A percentile compares a stretch with the other conserved stretches of the same genome.
phyloP scores from a whole-genome alignment of 92 coral and sea anemone genomes.

The Porites rus region DNA sequence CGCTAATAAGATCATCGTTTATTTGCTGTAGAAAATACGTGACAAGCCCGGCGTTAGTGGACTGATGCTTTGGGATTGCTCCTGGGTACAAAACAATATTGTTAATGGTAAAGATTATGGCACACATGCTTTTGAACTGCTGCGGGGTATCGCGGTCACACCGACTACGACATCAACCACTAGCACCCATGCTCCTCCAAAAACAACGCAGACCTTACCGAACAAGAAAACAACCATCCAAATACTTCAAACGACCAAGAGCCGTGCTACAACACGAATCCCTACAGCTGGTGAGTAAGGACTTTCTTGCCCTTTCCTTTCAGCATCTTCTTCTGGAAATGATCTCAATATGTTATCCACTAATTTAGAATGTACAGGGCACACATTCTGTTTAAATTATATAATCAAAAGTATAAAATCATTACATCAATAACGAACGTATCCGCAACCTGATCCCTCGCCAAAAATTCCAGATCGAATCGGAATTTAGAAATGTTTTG shows the following conservation, averaged over 20 bases:
- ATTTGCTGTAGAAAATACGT: conserved; percentile 67
- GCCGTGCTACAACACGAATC: neutral
- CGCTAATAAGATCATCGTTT: neutral
- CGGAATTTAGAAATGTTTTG: too few relatives aligned
- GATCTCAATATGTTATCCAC: too few relatives aligned
- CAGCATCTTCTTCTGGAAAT: too few relatives aligned
- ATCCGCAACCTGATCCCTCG: too few relatives aligned
- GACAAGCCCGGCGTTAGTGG: conserved; percentile 87
- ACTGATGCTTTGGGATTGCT: conserved; percentile 89
- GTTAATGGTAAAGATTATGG: conserved; percentile 79
- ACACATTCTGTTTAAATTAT: too few relatives aligned
- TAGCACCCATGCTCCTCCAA: conserved; percentile 47
- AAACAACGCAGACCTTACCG: conserved; percentile 21
- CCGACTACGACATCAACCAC: conserved; percentile 47
- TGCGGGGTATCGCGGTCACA: conserved; percentile 63
- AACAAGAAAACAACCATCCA: neutral
- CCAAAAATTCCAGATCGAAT: too few relatives aligned
- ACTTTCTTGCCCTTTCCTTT: neutral
- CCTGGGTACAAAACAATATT: conserved; percentile 88
- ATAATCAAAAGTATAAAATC: too few relatives aligned
- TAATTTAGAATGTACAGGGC: too few relatives aligned
- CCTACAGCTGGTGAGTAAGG: conserved; percentile 18
- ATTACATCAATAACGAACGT: too few relatives aligned
- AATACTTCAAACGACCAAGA: conserved; percentile 11
- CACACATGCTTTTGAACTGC: conserved; percentile 70